These are phyloP conservation scores for Digitonthophagus gazella DNA, from an alignment of 2,888 invertebrate genomes.

Conservation along the genomic window DNA sequence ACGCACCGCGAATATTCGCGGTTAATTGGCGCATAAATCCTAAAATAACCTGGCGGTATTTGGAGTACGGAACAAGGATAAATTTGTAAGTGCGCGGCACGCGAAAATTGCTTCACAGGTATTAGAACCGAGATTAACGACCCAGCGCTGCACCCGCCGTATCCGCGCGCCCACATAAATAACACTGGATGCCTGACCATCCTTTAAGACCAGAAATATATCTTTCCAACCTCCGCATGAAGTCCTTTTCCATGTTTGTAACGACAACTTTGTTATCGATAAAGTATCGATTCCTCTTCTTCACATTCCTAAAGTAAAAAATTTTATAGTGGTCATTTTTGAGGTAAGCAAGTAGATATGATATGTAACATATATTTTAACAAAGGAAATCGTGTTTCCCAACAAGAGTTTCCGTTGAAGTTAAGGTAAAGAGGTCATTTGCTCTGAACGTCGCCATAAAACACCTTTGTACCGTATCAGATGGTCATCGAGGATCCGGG, in stretches of 20 bases:
- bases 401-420: background rate
- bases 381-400: background rate
- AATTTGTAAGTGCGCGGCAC: conserved; percentile 16
- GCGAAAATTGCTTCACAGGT: conserved; percentile 18
- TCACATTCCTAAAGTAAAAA: too few relatives aligned
- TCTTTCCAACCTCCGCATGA: background rate
- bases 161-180: conserved; percentile 12
- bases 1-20: background rate
- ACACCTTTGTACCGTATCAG: conserved; percentile 10
- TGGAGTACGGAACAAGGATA: conserved; percentile 16
- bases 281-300: background rate
- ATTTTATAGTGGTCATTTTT: too few relatives aligned
- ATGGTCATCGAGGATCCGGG: conserved; percentile 11
- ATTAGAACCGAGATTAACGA: conserved; percentile 13
- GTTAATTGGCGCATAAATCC: conserved; percentile 15
- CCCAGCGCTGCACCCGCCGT: conserved; percentile 5
- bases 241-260: background rate
- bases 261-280: background rate
- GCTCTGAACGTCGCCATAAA: conserved; percentile 7
- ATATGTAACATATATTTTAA: background rate
- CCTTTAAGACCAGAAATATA: background rate
- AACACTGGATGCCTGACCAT: conserved; percentile 12
- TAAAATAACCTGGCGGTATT: conserved; percentile 16
- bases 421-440: conserved; percentile 5
- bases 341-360: too few relatives aligned